Evolutionary conservation across 2,797 vertebrate genomes (phyloP).

Genomic region (Microchirus variegatus): DNA sequence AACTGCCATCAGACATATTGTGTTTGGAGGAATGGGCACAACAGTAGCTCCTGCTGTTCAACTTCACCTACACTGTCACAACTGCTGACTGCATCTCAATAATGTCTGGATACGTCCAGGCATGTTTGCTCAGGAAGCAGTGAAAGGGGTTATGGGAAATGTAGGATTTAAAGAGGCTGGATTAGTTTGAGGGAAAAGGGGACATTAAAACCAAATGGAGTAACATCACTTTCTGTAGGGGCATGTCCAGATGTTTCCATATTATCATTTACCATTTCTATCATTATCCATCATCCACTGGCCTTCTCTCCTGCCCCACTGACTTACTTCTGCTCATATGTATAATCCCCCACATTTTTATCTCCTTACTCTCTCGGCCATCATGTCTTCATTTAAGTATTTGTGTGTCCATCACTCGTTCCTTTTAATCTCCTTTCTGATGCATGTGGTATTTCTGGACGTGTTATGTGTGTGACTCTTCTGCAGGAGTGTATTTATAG

Average conservation of each 20-base stretch:
- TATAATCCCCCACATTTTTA: conserved; percentile 65
- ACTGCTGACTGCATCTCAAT: conserved; percentile 3
- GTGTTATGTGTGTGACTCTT: conserved; percentile 29
- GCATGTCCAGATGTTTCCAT: conserved; percentile 68
- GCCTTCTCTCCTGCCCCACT: conserved; percentile 59
- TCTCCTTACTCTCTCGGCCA: conserved; percentile 5
- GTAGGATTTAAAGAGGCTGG: conserved; percentile 27
- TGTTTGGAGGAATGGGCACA: conserved; percentile 12
- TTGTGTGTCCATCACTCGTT: conserved; percentile 46
- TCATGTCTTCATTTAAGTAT: conserved; percentile 57
- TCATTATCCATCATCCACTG: conserved; percentile 47
- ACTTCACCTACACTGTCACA: conserved; percentile 22
- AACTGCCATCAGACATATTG: conserved; percentile 7
- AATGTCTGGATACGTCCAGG: conserved; percentile 35
- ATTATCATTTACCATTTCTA: conserved; percentile 60
- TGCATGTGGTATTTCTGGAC: conserved; percentile 58
- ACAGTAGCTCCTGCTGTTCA: not conserved
- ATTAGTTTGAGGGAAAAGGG: not conserved
- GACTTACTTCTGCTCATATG: conserved; percentile 60
- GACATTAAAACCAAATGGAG: too few species aligned
- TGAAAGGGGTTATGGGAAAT: conserved; percentile 56
- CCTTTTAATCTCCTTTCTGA: conserved; percentile 56
- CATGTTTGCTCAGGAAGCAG: conserved; percentile 35
- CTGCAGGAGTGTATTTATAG: conserved; percentile 55
- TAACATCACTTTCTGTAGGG: too few species aligned